Percentiles rank a stretch among this genome's conserved stretches.
Conservation (phyloP, 2,797 vertebrate species). For the Mormyrus proboscirostris region DNA sequence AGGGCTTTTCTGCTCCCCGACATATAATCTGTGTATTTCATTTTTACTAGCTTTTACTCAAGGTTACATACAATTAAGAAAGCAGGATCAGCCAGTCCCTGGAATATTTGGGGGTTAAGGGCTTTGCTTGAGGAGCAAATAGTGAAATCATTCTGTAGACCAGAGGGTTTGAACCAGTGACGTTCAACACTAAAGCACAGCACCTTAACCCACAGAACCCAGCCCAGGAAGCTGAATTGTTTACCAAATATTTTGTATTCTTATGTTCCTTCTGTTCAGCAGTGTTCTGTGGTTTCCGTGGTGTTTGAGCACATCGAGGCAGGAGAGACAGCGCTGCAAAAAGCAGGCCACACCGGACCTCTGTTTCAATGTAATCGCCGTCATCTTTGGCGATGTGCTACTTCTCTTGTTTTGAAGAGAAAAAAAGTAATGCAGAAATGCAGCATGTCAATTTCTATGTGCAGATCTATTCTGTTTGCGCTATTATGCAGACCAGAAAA, state of each 20-base stretch:
- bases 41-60: background rate
- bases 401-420: background rate
- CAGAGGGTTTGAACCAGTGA: background rate
- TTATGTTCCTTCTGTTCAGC: background rate
- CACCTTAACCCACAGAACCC: background rate
- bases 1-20: background rate
- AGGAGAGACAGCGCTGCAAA: background rate
- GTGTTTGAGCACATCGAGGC: conserved; percentile 8
- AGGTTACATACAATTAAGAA: background rate
- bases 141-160: background rate
- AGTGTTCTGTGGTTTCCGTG: conserved; percentile 24
- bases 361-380: background rate
- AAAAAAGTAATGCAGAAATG: background rate
- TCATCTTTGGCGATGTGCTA: background rate
- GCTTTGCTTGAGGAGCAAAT: background rate
- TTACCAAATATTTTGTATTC: background rate
- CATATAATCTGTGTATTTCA: background rate
- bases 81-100: background rate
- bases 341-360: background rate
- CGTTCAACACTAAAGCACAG: background rate
- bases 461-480: background rate
- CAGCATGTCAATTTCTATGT: background rate
- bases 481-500: background rate
- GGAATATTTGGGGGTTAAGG: background rate
- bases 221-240: background rate